phyloP scores from a whole-genome alignment of 2,797 vertebrate genomes.

The Leuciscus waleckii region DNA sequence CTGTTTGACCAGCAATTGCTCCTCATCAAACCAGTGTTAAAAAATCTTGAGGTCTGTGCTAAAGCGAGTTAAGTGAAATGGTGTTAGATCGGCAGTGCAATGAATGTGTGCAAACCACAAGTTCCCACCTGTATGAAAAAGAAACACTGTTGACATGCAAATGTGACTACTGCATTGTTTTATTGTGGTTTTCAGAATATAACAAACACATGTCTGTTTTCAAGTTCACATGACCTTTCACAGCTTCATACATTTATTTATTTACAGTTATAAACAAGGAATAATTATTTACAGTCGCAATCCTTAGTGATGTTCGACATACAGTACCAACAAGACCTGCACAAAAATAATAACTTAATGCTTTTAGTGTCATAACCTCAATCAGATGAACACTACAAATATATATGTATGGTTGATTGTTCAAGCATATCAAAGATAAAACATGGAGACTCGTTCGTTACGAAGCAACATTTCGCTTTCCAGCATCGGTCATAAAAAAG shows the following conservation, averaged over 20 bases:
- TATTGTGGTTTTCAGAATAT: conserved; percentile 50
- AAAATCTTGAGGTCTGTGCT: not conserved
- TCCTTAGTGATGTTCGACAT: conserved; percentile 49
- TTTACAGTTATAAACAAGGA: conserved; percentile 63
- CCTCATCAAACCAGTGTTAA: not conserved
- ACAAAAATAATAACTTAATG: conserved; percentile 57
- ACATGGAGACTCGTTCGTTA: not conserved
- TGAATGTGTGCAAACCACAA: not conserved
- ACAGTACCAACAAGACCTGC: conserved; percentile 67
- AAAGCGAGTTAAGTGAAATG: not conserved
- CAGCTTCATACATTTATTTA: conserved; percentile 62
- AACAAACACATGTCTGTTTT: conserved; percentile 57
- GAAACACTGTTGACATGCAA: not conserved
- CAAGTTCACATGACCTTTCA: conserved; percentile 74
- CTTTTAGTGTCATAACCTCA: conserved; percentile 66
- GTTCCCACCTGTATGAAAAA: not conserved
- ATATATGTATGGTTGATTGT: conserved; percentile 68
- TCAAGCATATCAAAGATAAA: conserved; percentile 65
- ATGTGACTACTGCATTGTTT: conserved; percentile 48
- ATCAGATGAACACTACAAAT: conserved; percentile 56
- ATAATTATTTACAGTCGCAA: conserved; percentile 69
- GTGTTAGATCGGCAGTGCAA: not conserved
- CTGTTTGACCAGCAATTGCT: not conserved
- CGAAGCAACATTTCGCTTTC: conserved; percentile 15
- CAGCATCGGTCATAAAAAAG: conserved; percentile 63